A percentile compares a stretch with the other conserved stretches of the same genome.
Evolutionary conservation across 2,797 vertebrate genomes (phyloP).

Genomic region (Brachyalestes nurse): DNA sequence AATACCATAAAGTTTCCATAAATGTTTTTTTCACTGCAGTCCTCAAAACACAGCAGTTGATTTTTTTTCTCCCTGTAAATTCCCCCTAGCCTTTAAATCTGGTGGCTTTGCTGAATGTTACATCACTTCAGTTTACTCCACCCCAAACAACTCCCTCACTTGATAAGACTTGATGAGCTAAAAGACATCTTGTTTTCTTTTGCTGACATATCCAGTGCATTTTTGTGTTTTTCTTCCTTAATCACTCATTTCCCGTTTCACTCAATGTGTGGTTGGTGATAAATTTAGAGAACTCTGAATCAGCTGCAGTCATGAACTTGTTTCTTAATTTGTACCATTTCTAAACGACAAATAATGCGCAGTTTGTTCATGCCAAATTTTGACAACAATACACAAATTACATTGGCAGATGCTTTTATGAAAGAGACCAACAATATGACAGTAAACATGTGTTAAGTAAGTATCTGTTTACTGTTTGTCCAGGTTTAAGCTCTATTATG

Average conservation of each 20-base stretch:
- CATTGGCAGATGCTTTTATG: too few species aligned
- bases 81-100: neutral
- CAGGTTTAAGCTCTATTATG: too few species aligned
- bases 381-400: too few species aligned
- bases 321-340: too few species aligned
- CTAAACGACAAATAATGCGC: too few species aligned
- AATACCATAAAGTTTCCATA: too few species aligned
- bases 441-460: too few species aligned
- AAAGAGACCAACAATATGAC: too few species aligned
- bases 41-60: neutral
- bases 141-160: neutral
- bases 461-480: too few species aligned
- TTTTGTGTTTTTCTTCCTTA: neutral
- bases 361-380: too few species aligned
- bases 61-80: neutral
- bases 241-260: neutral
- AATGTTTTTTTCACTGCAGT: too few species aligned
- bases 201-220: neutral
- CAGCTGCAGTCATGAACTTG: too few species aligned
- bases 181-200: neutral
- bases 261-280: neutral
- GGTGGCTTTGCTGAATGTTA: neutral
- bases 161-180: neutral
- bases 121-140: neutral
- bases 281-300: neutral